A percentile compares a stretch with the other conserved stretches of the same genome.
phyloP scores from a whole-genome alignment of 2,113 vertebrate genomes.

The Peromyscus leucopus region DNA sequence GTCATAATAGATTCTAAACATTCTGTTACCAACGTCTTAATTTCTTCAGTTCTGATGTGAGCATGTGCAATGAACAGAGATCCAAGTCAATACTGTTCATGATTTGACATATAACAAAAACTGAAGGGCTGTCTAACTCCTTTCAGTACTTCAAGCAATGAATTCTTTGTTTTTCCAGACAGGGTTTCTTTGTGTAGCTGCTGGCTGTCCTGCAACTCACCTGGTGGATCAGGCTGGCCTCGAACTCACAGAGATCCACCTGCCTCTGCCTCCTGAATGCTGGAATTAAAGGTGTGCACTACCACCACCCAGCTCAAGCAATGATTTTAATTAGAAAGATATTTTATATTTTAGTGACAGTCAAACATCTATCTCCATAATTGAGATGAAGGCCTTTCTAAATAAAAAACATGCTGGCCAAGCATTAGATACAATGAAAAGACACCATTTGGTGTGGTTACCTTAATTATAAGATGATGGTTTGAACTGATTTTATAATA shows the following conservation, averaged over 20 bases:
- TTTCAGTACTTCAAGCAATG: neutral
- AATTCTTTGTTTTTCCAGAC: no score
- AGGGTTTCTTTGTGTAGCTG: no score
- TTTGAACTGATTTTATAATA: neutral
- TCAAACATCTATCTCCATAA: neutral
- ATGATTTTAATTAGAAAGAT: neutral
- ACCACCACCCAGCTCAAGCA: neutral
- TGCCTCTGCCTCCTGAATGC: no score
- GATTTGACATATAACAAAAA: conserved; percentile 8
- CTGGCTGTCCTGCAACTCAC: no score
- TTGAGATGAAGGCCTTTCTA: neutral
- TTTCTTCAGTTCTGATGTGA: neutral
- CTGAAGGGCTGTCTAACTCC: neutral
- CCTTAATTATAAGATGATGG: neutral
- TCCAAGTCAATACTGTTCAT: neutral
- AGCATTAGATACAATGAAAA: neutral
- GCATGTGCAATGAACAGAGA: neutral
- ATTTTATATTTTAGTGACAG: neutral
- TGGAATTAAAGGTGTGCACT: no score
- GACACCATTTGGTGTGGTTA: neutral
- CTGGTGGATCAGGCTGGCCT: no score
- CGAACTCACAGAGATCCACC: no score
- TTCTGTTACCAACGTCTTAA: neutral
- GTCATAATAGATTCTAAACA: conserved; percentile 12
- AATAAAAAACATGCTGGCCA: neutral